Evolutionary conservation across 2,113 vertebrate genomes (phyloP).

Genomic region (Plecotus auritus): DNA sequence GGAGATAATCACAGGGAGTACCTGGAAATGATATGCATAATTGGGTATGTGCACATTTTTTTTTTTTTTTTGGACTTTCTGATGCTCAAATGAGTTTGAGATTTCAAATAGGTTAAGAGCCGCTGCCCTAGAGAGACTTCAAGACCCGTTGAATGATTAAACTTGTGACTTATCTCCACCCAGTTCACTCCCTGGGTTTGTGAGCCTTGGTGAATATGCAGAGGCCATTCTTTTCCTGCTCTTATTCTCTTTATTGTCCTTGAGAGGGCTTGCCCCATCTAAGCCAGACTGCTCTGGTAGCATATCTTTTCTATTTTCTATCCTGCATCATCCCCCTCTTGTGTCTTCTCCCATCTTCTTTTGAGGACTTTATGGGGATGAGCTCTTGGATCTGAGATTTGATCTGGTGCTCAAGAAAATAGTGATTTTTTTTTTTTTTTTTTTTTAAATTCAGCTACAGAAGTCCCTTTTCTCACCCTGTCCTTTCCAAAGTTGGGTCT

Average conservation of each 20-base stretch:
- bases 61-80: background rate
- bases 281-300: background rate
- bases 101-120: background rate
- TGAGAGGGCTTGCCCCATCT: background rate
- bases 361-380: background rate
- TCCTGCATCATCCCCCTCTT: background rate
- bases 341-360: background rate
- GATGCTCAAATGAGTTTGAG: background rate
- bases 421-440: background rate
- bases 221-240: background rate
- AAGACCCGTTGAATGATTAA: background rate
- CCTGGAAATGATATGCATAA: background rate
- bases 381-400: background rate
- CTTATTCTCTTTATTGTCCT: background rate
- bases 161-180: background rate
- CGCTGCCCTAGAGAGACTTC: background rate
- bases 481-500: conserved; percentile 1
- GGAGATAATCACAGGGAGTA: background rate
- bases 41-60: background rate
- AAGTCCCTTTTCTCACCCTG: background rate
- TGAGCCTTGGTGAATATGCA: background rate
- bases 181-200: background rate
- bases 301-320: background rate
- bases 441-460: background rate
- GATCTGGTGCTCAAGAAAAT: background rate